Evolutionary conservation across 1,140 invertebrate species (phyloP).

Genomic region (Cotesia chilonis): DNA sequence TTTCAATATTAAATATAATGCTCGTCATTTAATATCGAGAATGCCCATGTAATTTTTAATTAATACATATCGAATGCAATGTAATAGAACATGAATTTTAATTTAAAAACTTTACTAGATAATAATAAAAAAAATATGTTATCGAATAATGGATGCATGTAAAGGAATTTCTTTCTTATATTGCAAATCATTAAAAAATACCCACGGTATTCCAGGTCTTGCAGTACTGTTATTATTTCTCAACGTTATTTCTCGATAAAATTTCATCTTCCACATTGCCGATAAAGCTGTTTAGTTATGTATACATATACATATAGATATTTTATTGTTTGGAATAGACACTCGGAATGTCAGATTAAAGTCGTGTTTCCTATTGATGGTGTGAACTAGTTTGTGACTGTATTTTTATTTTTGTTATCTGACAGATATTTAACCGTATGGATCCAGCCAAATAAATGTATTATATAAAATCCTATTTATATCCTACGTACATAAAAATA

Average conservation of each 20-base stretch:
- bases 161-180: no score
- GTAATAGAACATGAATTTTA: no score
- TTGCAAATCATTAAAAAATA: no score
- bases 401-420: background rate
- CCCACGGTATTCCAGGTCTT: background rate
- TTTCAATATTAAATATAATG: no score
- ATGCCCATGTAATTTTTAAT: no score
- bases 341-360: background rate
- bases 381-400: slow-evolving; percentile 17
- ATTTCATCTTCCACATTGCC: background rate
- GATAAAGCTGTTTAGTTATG: slow-evolving; percentile 10
- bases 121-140: no score
- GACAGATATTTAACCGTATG: background rate
- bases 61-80: no score
- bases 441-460: background rate
- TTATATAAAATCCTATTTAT: background rate
- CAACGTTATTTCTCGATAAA: background rate
- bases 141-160: no score
- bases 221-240: background rate
- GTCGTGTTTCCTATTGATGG: slow-evolving; percentile 4
- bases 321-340: background rate
- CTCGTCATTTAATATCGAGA: no score
- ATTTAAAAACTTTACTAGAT: no score
- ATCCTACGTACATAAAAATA: no score
- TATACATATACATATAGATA: background rate